A percentile compares a stretch with the other conserved stretches of the same genome.
These are phyloP conservation scores for Sebastes variabilis DNA, from an alignment of 2,797 vertebrate species.

Conservation along the genomic window DNA sequence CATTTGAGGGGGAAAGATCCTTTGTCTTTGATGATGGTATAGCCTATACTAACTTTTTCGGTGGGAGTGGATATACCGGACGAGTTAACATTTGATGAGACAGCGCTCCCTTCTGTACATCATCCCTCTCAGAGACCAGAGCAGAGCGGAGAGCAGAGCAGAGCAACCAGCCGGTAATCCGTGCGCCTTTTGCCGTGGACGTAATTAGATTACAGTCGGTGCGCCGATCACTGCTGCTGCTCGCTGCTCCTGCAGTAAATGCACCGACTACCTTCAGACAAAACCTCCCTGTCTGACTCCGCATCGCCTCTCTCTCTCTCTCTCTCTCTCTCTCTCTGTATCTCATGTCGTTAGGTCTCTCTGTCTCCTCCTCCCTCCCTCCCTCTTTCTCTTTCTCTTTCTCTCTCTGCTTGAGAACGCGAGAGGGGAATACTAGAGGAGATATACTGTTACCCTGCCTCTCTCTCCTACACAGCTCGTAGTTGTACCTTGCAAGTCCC, in stretches of 20 bases:
- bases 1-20: too few relatives aligned
- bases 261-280: conserved; percentile 28
- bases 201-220: conserved; percentile 65
- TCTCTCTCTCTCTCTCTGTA: neutral
- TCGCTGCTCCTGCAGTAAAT: conserved; percentile 53
- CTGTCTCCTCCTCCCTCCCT: neutral
- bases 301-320: conserved; percentile 26
- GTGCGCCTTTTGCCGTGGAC: conserved; percentile 46
- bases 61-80: conserved; percentile 11
- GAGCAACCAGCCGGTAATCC: conserved; percentile 52
- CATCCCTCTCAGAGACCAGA: conserved; percentile 18
- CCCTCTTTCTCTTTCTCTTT: conserved; percentile 16
- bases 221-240: conserved; percentile 34
- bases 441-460: neutral
- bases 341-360: neutral
- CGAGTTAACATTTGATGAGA: conserved; percentile 23
- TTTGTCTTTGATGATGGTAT: neutral
- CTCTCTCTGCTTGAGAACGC: neutral
- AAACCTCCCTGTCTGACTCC: conserved; percentile 37
- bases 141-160: conserved; percentile 24
- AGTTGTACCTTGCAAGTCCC: conserved; percentile 38
- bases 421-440: neutral
- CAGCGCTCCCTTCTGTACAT: neutral
- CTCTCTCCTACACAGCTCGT: conserved; percentile 25
- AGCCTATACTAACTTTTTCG: neutral